Evolutionary conservation across 2,888 invertebrate genomes (phyloP).

Genomic region (Cynaeus angustus): DNA sequence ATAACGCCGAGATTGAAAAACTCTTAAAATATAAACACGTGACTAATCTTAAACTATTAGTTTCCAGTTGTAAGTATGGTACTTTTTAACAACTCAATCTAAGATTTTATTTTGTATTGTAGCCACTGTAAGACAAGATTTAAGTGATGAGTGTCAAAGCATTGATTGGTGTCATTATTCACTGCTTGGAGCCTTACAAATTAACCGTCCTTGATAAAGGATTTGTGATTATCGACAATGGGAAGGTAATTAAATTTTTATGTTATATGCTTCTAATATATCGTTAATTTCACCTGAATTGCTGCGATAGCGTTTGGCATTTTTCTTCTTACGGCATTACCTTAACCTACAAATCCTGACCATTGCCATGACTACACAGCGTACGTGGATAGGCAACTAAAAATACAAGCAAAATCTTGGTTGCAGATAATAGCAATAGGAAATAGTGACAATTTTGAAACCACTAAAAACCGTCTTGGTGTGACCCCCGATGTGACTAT

Average conservation of each 20-base stretch:
- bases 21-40: no score
- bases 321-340: neutral
- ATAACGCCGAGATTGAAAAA: no score
- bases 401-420: neutral
- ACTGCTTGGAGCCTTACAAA: constrained; percentile 62
- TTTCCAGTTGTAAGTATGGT: no score
- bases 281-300: no score
- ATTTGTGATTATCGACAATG: constrained; percentile 75
- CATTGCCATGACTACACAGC: no score
- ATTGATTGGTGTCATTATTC: constrained; percentile 68
- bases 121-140: neutral
- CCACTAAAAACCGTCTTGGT: constrained; percentile 61
- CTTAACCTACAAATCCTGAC: neutral
- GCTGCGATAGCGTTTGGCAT: no score
- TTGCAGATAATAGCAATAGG: constrained; percentile 71
- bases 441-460: constrained; percentile 60
- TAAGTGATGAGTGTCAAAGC: constrained; percentile 52
- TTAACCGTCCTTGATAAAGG: constrained; percentile 72
- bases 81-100: no score
- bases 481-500: constrained; percentile 53
- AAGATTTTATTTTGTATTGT: neutral
- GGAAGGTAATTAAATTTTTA: constrained; percentile 73
- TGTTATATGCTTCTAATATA: no score
- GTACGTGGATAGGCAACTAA: constrained; percentile 2
- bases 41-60: no score